Base-by-base conservation (phyloP, 1,140 invertebrate species). In the Neelides sp. region DNA sequence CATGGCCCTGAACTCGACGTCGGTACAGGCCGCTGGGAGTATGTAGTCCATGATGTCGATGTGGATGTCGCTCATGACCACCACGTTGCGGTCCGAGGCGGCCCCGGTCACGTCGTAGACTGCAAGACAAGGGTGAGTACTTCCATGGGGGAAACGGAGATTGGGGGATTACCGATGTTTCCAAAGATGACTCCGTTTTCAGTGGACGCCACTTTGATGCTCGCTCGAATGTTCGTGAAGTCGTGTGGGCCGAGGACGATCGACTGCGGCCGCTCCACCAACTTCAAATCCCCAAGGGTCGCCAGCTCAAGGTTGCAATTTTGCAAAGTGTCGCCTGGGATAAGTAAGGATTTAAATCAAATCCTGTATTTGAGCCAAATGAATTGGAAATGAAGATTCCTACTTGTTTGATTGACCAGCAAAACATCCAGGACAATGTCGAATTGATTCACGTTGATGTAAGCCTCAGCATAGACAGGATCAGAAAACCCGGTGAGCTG, bases 21-120 rank as follows among this genome's bases (percentile, higher is more conserved):
- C 94, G 24, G 81, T 92, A 68, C 93, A 98, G 22, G 75, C 71
- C 2, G 92, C 92, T n/a, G 96, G 95, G 30, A 97, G 83, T 63
- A 99, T 99, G 69, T 98, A 99, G 73, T 99, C 96, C 88, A 99
- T 97, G 54, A 99, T 98, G 70, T 99, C 95, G 65, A 98, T 96
- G 67, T 97, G 93, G 65, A 99, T 98, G 65, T 98, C 95, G 66
- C 98, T 97, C 13, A 99, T 73, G 15, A 98, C 93, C 26, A 99
- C 93, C 51, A 96, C 93, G 69, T 94, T 97, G 57, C 90, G 75
- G 67, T 96, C 91, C 48, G 86, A 89, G 3, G 83, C 83, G 19
- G 93, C 88, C 28, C 93, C 90, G 42, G 78, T 84, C 30, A 96
- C 82, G 66, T 98, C 93, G 67, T 97, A 98, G 17, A 97, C 93